Evolutionary conservation across 1,140 invertebrate species (phyloP).

Genomic region (Triops cancriformis): DNA sequence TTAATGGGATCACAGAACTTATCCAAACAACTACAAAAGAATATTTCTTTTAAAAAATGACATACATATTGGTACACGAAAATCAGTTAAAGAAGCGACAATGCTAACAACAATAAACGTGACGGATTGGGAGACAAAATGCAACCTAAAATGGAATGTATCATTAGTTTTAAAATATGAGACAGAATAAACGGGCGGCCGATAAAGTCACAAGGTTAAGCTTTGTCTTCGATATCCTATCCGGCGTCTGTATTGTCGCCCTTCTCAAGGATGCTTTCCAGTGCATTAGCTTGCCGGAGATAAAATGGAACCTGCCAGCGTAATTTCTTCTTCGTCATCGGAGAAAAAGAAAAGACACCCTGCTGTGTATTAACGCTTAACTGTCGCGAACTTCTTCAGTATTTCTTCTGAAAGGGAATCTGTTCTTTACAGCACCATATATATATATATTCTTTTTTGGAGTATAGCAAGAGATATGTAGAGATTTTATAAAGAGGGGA

Average conservation of each 20-base stretch:
- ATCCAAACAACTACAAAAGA: slow-evolving; percentile 53
- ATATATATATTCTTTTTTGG: not conserved
- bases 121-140: no score
- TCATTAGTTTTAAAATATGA: slow-evolving; percentile 21
- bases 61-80: not conserved
- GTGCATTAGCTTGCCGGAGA: not conserved
- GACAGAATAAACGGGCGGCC: not conserved
- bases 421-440: not conserved
- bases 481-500: not conserved
- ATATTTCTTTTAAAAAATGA: no score
- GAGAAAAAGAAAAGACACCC: not conserved
- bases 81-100: no score
- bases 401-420: not conserved
- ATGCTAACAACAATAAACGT: no score
- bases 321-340: not conserved
- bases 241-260: slow-evolving; percentile 6
- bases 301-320: not conserved
- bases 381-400: slow-evolving; percentile 21
- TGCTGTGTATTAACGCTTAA: not conserved
- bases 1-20: slow-evolving; percentile 67
- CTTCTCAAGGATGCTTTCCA: not conserved
- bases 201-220: not conserved
- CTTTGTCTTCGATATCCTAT: slow-evolving; percentile 1
- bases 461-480: not conserved
- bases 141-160: not conserved